Base-by-base conservation (phyloP, 2,888 invertebrate genomes). In the Atrina japonica region DNA sequence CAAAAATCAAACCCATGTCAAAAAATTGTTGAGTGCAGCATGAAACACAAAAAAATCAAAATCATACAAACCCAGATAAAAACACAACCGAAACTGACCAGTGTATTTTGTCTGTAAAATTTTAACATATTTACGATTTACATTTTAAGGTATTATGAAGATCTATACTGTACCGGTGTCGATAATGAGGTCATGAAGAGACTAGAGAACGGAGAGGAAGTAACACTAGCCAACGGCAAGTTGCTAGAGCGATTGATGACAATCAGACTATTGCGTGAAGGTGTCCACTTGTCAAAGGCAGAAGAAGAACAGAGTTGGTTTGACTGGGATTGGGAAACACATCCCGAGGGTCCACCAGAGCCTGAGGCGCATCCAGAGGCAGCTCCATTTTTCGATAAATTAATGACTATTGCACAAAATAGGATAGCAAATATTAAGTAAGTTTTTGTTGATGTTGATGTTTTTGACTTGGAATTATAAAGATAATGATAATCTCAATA, bases 141-240 rank as follows among this genome's bases (percentile, higher is more conserved):
- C n/a, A n/a, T 47, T 30, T 76, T n/a, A 63, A 88, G 90, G 90
- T 85, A 85, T 59, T 90, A 90, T 78, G 90, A 90, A 73, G 88
- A 90, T 66, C 76, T 90, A 27, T 45, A 75, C 16, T 88, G 88
- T 72, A 25, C 67, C 11, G 86, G 79, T 5, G 86, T 84, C 6
- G 90, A 90, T 68, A 59, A 81, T 25, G 81, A 86, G 3, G 81
- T 90, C 23, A 30, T 70, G 30, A 50, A 76, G 14, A 76, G 90
- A 55, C 70, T 90, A 9, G 55, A 74, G n/a, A 60, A 69, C 0
- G 86, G 88, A 5, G 87, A 86, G 47, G 41, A 69, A 63, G 77
- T 90, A 3, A 83, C 76, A 18, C 76, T 90, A 53, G 84, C 88
- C 16, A 87, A 86, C 73, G 90, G 90, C 2, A 90, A 90, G 73